A percentile compares a stretch with the other conserved stretches of the same genome.
Conservation (phyloP, 2,888 invertebrate genomes). For the Sphecodes monilicornis region DNA sequence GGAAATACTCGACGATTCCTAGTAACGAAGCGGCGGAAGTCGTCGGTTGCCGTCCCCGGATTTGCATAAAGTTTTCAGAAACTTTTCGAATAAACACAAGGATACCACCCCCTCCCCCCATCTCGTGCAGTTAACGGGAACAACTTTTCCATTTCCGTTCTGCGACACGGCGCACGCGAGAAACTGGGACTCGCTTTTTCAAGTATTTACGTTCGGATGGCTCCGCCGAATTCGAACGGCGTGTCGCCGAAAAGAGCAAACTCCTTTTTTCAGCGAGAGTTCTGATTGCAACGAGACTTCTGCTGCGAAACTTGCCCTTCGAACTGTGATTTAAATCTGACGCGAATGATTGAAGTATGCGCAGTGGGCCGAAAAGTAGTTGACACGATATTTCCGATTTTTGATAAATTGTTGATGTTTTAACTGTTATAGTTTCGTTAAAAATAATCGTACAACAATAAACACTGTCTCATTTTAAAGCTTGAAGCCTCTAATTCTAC, state of each 20-base stretch:
- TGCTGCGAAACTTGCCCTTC: neutral
- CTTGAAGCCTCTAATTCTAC: too few species aligned
- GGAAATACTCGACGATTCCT: constrained; percentile 69
- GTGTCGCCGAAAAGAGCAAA: neutral
- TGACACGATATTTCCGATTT: too few species aligned
- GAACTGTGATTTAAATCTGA: neutral
- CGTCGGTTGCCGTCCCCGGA: constrained; percentile 56
- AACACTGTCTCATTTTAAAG: too few species aligned
- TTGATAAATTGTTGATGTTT: too few species aligned
- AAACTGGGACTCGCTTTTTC: neutral
- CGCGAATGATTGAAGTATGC: too few species aligned
- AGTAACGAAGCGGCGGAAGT: constrained; percentile 67
- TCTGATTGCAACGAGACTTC: neutral
- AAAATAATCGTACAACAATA: too few species aligned
- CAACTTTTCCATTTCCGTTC: constrained; percentile 11
- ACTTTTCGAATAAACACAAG: constrained; percentile 74
- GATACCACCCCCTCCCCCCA: constrained; percentile 37
- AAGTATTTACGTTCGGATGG: neutral
- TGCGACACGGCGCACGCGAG: neutral
- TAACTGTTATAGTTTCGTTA: too few species aligned
- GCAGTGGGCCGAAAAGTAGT: too few species aligned
- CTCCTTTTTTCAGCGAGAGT: neutral
- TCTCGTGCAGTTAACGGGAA: neutral
- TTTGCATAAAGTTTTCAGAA: constrained; percentile 69
- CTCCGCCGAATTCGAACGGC: neutral